phyloP scores from a whole-genome alignment of 2,888 invertebrate species.

The Argyresthia goedartella region DNA sequence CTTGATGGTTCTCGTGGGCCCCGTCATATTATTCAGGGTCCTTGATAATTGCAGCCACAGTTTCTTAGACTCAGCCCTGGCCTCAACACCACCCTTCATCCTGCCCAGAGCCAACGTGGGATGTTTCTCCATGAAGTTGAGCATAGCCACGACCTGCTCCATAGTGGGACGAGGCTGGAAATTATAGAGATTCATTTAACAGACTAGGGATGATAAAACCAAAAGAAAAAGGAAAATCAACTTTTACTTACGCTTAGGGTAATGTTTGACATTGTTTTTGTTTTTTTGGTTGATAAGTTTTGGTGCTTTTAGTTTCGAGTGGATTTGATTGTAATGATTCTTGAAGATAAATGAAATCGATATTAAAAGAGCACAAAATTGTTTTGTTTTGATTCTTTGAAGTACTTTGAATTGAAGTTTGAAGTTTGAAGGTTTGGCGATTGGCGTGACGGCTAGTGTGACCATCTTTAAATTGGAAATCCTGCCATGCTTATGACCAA shows the following conservation, averaged over 20 bases:
- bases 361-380: too few relatives aligned
- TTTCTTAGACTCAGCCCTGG: slow-evolving; percentile 50
- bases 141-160: slow-evolving; percentile 54
- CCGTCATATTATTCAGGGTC: slow-evolving; percentile 43
- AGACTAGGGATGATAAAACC: not conserved
- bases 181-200: not conserved
- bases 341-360: too few relatives aligned
- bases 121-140: slow-evolving; percentile 60
- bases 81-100: slow-evolving; percentile 43
- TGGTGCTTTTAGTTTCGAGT: too few relatives aligned
- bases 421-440: too few relatives aligned
- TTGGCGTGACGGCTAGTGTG: too few relatives aligned
- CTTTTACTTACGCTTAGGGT: not conserved
- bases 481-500: too few relatives aligned
- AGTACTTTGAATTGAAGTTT: too few relatives aligned
- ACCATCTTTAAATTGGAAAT: too few relatives aligned
- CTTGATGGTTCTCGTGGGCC: slow-evolving; percentile 55
- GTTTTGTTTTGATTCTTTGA: too few relatives aligned
- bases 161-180: slow-evolving; percentile 50
- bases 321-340: too few relatives aligned
- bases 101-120: slow-evolving; percentile 42
- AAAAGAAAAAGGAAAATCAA: not conserved
- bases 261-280: not conserved
- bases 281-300: too few relatives aligned
- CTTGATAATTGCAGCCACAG: slow-evolving; percentile 50